A percentile compares a stretch with the other conserved stretches of the same genome.
These are phyloP conservation scores for Xylota sylvarum DNA, from an alignment of 2,888 invertebrate genomes.

Conservation along the genomic window DNA sequence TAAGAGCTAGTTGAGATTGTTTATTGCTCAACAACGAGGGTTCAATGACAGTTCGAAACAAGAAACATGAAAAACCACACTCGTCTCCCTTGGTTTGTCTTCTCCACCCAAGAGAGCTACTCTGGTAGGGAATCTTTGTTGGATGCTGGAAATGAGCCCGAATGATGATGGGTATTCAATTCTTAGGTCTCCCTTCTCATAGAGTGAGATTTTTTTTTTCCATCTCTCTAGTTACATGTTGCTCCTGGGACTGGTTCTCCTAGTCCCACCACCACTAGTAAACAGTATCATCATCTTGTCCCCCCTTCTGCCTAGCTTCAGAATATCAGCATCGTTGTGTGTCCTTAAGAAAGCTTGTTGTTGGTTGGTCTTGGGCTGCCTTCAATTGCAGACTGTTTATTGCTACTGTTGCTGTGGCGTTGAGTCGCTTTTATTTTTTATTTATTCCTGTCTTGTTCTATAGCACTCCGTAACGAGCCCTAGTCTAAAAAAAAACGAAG, in stretches of 20 bases:
- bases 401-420: slow-evolving; percentile 71
- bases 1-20: slow-evolving; percentile 76
- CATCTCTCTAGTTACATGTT: slow-evolving; percentile 69
- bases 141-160: slow-evolving; percentile 61
- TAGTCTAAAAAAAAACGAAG: slow-evolving; percentile 13
- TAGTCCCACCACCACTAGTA: slow-evolving; percentile 36
- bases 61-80: slow-evolving; percentile 69
- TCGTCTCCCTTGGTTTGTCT: background rate
- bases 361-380: slow-evolving; percentile 42
- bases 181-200: slow-evolving; percentile 3
- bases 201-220: slow-evolving; percentile 34
- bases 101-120: background rate
- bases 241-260: slow-evolving; percentile 65
- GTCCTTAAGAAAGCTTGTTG: slow-evolving; percentile 69
- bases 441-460: background rate
- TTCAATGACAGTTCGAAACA: slow-evolving; percentile 77
- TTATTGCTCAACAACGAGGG: slow-evolving; percentile 76
- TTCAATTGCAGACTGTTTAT: slow-evolving; percentile 65
- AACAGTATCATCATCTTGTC: slow-evolving; percentile 22
- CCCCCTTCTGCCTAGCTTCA: slow-evolving; percentile 23
- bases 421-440: background rate
- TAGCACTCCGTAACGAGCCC: slow-evolving; percentile 52
- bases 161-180: slow-evolving; percentile 66
- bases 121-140: slow-evolving; percentile 25
- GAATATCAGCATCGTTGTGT: slow-evolving; percentile 40